These are phyloP conservation scores for Hippasteria phrygiana DNA, from an alignment of 53 echinoderm and acorn worm genomes.

Conservation along the genomic window DNA sequence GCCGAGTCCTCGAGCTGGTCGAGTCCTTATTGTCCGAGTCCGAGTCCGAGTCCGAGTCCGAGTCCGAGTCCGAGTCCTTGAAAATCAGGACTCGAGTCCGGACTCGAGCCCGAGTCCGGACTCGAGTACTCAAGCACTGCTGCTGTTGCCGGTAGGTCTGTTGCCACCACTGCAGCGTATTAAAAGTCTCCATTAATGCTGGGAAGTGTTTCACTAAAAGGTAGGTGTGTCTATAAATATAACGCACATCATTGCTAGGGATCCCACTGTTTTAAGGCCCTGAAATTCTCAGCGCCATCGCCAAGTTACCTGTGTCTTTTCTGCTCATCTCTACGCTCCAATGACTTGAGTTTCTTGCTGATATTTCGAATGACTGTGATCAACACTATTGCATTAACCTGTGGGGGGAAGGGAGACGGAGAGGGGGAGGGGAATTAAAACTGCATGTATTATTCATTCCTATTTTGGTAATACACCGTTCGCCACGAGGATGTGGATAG, in stretches of 20 bases:
- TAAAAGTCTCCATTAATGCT: too few relatives aligned
- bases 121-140: too few relatives aligned
- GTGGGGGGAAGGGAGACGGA: background rate
- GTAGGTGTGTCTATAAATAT: background rate
- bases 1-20: too few relatives aligned
- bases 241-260: background rate
- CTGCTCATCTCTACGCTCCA: background rate
- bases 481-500: too few relatives aligned
- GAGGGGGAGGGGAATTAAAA: background rate
- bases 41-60: too few relatives aligned
- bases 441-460: background rate
- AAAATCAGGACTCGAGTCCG: too few relatives aligned
- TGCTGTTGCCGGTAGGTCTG: too few relatives aligned
- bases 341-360: constrained; percentile 6
- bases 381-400: constrained; percentile 42
- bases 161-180: too few relatives aligned
- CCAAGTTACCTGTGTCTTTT: constrained; percentile 27
- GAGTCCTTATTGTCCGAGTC: too few relatives aligned
- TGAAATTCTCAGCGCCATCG: background rate
- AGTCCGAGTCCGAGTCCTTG: too few relatives aligned
- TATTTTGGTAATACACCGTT: background rate
- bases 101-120: too few relatives aligned
- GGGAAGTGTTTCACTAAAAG: too few relatives aligned
- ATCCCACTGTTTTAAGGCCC: background rate
- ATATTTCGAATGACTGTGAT: constrained; percentile 35